Conservation (phyloP, 2,113 vertebrate genomes). For the Catharus fuscescens region DNA sequence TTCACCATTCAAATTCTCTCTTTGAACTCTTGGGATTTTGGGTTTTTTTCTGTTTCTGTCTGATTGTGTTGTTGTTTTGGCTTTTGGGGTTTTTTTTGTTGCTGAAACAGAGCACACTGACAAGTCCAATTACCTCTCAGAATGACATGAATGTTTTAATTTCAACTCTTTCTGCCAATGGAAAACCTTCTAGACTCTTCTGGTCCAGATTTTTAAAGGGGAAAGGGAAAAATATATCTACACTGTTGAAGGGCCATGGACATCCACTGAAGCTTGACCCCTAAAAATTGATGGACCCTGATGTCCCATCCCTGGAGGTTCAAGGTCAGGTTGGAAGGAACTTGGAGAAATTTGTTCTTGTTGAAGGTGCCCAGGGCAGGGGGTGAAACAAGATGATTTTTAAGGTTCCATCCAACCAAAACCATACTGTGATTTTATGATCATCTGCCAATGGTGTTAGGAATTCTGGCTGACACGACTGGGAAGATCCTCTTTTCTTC, state of each 20-base stretch:
- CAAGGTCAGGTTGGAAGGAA: not conserved
- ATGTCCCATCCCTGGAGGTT: not conserved
- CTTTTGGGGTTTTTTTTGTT: not conserved
- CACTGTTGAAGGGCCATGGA: fast-evolving
- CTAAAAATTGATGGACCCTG: not conserved
- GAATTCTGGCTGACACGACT: not conserved
- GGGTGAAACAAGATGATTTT: not conserved
- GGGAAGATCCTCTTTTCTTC: not conserved
- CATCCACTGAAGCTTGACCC: not conserved
- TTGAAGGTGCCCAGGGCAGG: not conserved
- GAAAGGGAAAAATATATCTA: not conserved
- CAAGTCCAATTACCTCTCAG: fast-evolving
- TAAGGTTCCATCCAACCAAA: not conserved
- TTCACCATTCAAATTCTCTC: not conserved
- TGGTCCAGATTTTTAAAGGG: not conserved
- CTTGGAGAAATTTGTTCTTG: not conserved
- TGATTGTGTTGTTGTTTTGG: fast-evolving
- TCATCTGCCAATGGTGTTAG: not conserved
- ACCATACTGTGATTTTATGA: too few species aligned
- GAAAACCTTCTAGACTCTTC: fast-evolving
- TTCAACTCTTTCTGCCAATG: not conserved
- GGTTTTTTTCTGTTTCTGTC: not conserved
- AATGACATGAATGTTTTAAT: not conserved
- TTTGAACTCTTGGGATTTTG: not conserved
- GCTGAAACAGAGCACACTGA: not conserved